Evolutionary conservation across 2,888 invertebrate genomes (phyloP), one percentile per base, ranked within the genome.

Genomic region (Hypolimnas misippus): DNA sequence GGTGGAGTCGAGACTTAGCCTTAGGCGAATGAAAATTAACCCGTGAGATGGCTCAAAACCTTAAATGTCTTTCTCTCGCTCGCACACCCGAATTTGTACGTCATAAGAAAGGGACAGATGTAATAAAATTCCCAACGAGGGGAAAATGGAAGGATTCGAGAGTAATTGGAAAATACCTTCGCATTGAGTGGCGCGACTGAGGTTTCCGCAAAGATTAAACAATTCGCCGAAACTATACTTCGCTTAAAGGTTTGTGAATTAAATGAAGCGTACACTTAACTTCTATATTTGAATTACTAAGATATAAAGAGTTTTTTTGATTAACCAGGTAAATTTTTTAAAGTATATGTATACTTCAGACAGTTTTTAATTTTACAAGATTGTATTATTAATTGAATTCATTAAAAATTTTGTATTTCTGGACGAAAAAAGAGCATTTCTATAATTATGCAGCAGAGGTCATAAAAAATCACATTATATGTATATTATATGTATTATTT

Each of bases 151-250:
- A 85, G 89, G 89, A 88, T 91, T 89, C 83, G 81, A 84, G 86
- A 87, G 89, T 92, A 92, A 92, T 92, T 92, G 92, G 87, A 92
- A 71, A 92, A 92, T 92, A 89, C 92, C 91, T 87, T 81, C 73
- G 81, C 84, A 87, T 89, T 86, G 87, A 88, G 83, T 84, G 82
- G 79, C 76, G 82, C 76, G 82, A 75, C 82, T 79, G 89, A 85
- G 89, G 86, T 87, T 82, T 77, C 68, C 64, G 62, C 70, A 70
- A 57, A 73, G 73, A 72, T 29, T 69, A 69, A 54, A 44, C 29
- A 62, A 38, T 29, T 19, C 17, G 10, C 53, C 55, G 53, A 61
- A 54, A 67, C 35, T 50, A 10, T 55, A 49, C 46, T 57, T 21
- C 50, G 8, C 8, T 19, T 1, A n/a, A 21, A 46, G 6, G 21